Conservation (phyloP, 2,888 invertebrate species). For the Andrena hattorfiana region DNA sequence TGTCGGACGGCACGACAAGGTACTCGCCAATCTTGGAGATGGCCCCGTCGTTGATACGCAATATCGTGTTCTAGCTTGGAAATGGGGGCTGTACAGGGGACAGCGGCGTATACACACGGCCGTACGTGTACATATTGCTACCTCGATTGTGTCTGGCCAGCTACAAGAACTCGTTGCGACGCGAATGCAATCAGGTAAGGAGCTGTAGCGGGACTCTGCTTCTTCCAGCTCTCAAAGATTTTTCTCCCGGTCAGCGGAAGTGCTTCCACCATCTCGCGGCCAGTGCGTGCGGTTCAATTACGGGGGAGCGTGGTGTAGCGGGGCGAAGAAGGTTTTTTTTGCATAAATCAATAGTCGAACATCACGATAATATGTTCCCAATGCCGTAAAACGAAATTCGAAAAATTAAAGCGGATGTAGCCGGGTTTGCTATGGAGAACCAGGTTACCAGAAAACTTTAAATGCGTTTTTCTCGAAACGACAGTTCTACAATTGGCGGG, state of each 20-base stretch:
- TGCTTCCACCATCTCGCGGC: constrained; percentile 16
- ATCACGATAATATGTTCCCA: too few relatives aligned
- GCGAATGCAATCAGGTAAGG: constrained; percentile 73
- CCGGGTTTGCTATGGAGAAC: too few relatives aligned
- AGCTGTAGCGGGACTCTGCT: constrained; percentile 44
- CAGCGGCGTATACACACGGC: constrained; percentile 3
- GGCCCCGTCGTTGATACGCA: constrained; percentile 60
- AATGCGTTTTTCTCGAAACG: too few relatives aligned
- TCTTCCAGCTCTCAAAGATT: constrained; percentile 23
- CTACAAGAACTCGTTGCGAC: constrained; percentile 54
- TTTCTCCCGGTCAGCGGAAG: constrained; percentile 32
- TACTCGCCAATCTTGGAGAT: constrained; percentile 71
- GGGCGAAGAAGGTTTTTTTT: too few relatives aligned
- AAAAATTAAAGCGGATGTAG: too few relatives aligned
- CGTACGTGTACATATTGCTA: constrained; percentile 34
- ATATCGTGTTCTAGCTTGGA: constrained; percentile 42
- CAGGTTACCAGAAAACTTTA: too few relatives aligned
- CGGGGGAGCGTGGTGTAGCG: too few relatives aligned
- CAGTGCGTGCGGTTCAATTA: too few relatives aligned
- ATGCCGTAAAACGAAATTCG: too few relatives aligned
- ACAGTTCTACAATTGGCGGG: too few relatives aligned
- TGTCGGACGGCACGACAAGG: constrained; percentile 59
- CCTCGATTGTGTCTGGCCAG: constrained; percentile 36
- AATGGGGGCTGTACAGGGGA: constrained; percentile 26
- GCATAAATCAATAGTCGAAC: too few relatives aligned